Conservation (phyloP, 2,888 invertebrate genomes). For the Baronia brevicornis region DNA sequence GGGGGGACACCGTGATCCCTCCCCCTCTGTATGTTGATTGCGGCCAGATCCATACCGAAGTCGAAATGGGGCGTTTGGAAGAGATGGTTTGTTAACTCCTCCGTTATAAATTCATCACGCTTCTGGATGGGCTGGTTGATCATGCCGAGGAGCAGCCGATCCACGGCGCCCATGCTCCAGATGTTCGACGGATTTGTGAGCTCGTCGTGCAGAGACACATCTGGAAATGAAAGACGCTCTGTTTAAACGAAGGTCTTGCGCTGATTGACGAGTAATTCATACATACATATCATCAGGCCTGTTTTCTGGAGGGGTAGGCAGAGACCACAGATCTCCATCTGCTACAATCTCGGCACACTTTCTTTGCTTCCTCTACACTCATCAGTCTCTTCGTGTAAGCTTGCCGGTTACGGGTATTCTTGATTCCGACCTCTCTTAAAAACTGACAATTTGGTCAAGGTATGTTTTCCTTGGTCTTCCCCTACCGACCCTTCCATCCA, state of each 20-base stretch:
- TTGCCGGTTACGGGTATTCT: too few relatives aligned
- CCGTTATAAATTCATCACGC: constrained; percentile 87
- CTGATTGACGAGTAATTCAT: too few relatives aligned
- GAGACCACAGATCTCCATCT: too few relatives aligned
- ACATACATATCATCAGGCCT: too few relatives aligned
- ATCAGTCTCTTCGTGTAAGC: too few relatives aligned
- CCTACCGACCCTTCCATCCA: too few relatives aligned
- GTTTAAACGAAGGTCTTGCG: constrained; percentile 1
- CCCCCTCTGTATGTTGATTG: constrained; percentile 89
- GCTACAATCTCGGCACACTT: too few relatives aligned
- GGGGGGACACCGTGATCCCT: constrained; percentile 90
- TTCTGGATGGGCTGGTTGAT: constrained; percentile 85
- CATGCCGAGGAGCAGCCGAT: constrained; percentile 85
- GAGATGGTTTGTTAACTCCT: constrained; percentile 87
- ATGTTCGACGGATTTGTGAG: constrained; percentile 81
- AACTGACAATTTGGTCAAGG: too few relatives aligned
- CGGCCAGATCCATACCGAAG: constrained; percentile 90
- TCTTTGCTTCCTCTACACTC: too few relatives aligned
- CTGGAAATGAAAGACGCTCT: constrained; percentile 72
- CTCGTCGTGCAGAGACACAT: constrained; percentile 87
- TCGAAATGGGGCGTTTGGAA: constrained; percentile 82
- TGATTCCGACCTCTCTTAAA: too few relatives aligned
- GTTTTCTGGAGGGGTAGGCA: too few relatives aligned
- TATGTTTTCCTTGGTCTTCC: too few relatives aligned
- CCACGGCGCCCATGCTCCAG: constrained; percentile 86